A percentile compares a stretch with the other conserved stretches of the same genome.
Conservation (phyloP, 2,113 vertebrate species). For the Chloroceryle aenea region DNA sequence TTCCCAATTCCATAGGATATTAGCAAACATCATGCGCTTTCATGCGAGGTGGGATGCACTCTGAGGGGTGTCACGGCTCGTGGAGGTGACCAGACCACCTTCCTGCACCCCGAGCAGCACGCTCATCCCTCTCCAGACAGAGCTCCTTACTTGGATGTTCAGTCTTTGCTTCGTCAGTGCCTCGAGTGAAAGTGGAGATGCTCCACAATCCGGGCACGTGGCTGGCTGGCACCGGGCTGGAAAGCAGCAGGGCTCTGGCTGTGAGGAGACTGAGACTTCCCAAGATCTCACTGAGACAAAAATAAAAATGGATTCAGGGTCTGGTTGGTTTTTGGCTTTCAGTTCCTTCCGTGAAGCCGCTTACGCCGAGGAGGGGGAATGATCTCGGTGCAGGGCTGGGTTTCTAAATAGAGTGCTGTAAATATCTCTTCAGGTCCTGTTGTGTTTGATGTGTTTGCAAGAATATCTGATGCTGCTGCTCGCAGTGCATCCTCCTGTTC, state of each 20-base stretch:
- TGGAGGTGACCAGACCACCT: not conserved
- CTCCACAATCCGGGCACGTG: too few relatives aligned
- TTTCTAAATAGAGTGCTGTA: not conserved
- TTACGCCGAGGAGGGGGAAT: not conserved
- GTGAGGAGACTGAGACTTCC: too few relatives aligned
- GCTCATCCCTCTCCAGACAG: not conserved
- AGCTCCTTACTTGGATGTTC: constrained; percentile 1
- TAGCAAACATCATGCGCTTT: not conserved
- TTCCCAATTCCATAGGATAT: not conserved
- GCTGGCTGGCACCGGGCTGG: too few relatives aligned
- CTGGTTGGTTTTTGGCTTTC: too few relatives aligned
- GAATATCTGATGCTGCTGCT: not conserved
- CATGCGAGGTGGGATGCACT: accelerated
- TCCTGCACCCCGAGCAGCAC: not conserved
- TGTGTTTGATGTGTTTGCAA: not conserved
- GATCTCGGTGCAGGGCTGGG: not conserved
- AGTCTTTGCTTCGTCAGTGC: not conserved
- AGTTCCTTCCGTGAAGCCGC: too few relatives aligned
- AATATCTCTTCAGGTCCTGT: not conserved
- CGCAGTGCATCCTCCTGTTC: not conserved
- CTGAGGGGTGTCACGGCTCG: not conserved
- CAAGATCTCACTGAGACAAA: too few relatives aligned
- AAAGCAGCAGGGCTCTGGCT: too few relatives aligned
- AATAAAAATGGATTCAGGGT: too few relatives aligned
- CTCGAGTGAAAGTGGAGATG: too few relatives aligned